Evolutionary conservation across 2,797 vertebrate species (phyloP).

Genomic region (Arctocebus calabarensis): DNA sequence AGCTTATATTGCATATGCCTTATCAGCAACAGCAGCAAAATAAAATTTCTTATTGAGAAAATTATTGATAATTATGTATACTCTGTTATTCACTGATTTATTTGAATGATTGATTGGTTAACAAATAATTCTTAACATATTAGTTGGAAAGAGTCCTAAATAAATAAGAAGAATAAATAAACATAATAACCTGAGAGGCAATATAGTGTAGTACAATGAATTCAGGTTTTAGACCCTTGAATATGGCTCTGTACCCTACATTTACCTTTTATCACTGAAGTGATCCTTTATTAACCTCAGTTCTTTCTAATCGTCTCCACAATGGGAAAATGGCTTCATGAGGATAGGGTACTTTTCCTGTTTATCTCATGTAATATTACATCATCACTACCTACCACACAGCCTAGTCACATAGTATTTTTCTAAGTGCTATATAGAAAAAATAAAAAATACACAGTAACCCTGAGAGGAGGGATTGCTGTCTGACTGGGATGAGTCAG

Average conservation of each 20-base stretch:
- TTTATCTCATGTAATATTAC: not conserved
- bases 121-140: not conserved
- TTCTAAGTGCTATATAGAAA: not conserved
- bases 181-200: not conserved
- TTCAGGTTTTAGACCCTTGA: not conserved
- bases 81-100: not conserved
- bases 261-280: not conserved
- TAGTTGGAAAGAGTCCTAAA: no score
- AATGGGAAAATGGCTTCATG: not conserved
- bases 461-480: not conserved
- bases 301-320: not conserved
- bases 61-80: not conserved
- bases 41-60: not conserved
- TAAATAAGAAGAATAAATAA: no score
- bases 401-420: not conserved
- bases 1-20: not conserved
- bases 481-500: not conserved
- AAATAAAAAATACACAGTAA: not conserved
- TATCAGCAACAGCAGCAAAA: not conserved
- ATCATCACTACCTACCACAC: not conserved
- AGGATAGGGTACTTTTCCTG: not conserved
- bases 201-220: not conserved
- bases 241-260: not conserved
- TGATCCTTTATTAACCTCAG: not conserved
- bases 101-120: not conserved